phyloP scores from a whole-genome alignment of 2,888 invertebrate genomes.

The Acanthopleura granulata region DNA sequence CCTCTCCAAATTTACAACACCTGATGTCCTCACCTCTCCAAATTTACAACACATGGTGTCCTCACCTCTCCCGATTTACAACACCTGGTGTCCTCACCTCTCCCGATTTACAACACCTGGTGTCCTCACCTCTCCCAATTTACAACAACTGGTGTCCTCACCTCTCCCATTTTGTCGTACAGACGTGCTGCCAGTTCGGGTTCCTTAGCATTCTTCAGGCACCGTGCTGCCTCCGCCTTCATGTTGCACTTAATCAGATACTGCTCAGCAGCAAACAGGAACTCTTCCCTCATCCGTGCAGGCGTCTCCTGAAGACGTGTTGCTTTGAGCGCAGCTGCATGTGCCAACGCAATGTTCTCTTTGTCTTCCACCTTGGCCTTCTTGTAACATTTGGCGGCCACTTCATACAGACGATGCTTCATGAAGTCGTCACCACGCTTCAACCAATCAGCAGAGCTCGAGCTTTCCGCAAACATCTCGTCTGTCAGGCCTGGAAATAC shows the following conservation, averaged over 20 bases:
- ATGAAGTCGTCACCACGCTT: slow-evolving; percentile 54
- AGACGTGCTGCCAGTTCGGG: slow-evolving; percentile 22
- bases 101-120: no score
- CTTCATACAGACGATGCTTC: slow-evolving; percentile 48
- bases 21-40: no score
- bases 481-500: slow-evolving; percentile 26
- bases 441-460: slow-evolving; percentile 50
- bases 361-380: slow-evolving; percentile 40
- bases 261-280: slow-evolving; percentile 44
- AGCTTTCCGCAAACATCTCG: slow-evolving; percentile 55
- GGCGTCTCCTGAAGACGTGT: slow-evolving; percentile 35
- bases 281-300: slow-evolving; percentile 46
- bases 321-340: slow-evolving; percentile 50
- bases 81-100: no score
- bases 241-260: slow-evolving; percentile 36
- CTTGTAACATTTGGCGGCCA: slow-evolving; percentile 59
- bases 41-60: no score
- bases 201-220: slow-evolving; percentile 25
- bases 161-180: slow-evolving; percentile 27
- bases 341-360: slow-evolving; percentile 50
- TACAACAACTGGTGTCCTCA: not conserved
- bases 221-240: slow-evolving; percentile 24
- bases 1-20: no score
- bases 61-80: no score
- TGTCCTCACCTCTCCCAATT: no score